These are phyloP conservation scores for Prionace glauca DNA, from an alignment of 2,797 vertebrate genomes.

Conservation along the genomic window DNA sequence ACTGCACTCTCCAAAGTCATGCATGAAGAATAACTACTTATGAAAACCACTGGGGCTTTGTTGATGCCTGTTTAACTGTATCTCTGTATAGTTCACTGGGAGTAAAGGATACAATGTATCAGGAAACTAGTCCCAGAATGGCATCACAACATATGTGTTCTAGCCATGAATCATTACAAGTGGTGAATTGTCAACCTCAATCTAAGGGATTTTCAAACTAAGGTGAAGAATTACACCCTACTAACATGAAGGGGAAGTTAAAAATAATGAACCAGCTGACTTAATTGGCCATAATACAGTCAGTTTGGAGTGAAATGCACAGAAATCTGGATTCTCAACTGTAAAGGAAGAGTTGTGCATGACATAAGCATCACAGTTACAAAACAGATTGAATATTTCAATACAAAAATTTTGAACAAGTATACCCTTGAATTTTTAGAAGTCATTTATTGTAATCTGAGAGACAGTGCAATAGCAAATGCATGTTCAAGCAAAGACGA, in stretches of 20 bases:
- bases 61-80: not conserved
- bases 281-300: not conserved
- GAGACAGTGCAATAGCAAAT: not conserved
- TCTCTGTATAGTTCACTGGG: not conserved
- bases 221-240: not conserved
- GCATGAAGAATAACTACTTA: not conserved
- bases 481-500: not conserved
- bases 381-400: not conserved
- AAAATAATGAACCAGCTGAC: not conserved
- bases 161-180: too few relatives aligned
- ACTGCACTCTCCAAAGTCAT: not conserved
- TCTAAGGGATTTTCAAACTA: too few relatives aligned
- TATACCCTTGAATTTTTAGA: not conserved
- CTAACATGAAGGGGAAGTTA: not conserved
- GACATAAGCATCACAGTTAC: not conserved
- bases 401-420: not conserved
- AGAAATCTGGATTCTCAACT: not conserved
- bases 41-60: not conserved
- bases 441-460: constrained; percentile 8
- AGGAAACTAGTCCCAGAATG: not conserved
- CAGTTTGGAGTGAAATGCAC: not conserved
- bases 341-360: not conserved
- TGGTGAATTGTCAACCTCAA: too few relatives aligned
- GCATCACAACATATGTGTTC: too few relatives aligned
- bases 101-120: not conserved